Percentiles rank a stretch among this genome's conserved stretches.
These are phyloP conservation scores for Anhinga rufa DNA, from an alignment of 2,113 vertebrate species.

Conservation along the genomic window DNA sequence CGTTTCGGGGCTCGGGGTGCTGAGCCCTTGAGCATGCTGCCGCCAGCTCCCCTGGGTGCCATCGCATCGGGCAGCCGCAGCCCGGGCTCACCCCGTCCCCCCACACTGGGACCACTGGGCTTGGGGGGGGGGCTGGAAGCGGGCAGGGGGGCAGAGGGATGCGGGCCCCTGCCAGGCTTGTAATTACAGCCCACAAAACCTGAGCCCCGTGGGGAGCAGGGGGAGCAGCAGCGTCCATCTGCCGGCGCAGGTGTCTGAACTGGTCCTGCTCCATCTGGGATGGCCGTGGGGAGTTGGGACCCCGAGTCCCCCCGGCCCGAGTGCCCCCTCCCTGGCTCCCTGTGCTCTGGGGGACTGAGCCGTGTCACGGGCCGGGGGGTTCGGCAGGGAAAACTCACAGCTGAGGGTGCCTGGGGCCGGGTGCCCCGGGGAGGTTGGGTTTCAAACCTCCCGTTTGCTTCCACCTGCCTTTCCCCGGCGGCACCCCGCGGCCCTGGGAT, in stretches of 20 bases:
- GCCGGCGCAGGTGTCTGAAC: background rate
- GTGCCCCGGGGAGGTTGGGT: background rate
- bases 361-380: fast-evolving
- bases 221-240: background rate
- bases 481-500: background rate
- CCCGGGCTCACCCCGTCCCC: background rate
- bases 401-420: background rate
- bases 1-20: fast-evolving
- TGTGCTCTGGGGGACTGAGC: background rate
- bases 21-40: background rate
- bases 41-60: background rate
- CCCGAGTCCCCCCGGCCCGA: background rate
- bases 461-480: background rate
- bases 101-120: fast-evolving
- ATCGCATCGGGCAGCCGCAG: background rate
- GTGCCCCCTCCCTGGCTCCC: background rate
- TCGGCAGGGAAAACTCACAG: background rate
- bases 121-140: background rate
- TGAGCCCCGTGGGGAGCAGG: background rate
- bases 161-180: background rate
- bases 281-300: background rate
- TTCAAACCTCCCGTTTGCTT: background rate
- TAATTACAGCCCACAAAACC: background rate
- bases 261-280: background rate
- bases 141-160: background rate